These are phyloP conservation scores for Chaetodon trifascialis DNA, from an alignment of 2,113 vertebrate genomes.

Conservation along the genomic window DNA sequence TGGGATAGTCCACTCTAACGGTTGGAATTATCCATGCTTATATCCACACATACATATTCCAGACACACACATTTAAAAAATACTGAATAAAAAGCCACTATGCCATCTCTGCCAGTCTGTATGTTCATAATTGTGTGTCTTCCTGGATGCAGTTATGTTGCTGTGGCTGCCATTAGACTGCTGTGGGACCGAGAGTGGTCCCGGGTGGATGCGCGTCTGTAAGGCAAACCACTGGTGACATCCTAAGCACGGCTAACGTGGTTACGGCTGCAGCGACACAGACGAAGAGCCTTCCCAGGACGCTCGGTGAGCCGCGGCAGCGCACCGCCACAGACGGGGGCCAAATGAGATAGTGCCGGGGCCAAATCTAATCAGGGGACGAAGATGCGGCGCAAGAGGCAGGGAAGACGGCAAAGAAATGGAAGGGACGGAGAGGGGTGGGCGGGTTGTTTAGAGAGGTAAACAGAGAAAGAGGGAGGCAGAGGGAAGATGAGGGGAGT, in stretches of 20 bases:
- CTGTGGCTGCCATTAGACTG: conserved; percentile 58
- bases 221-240: conserved; percentile 71
- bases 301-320: conserved; percentile 44
- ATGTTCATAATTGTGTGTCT: conserved; percentile 5
- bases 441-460: conserved; percentile 34
- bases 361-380: conserved; percentile 77
- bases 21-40: not conserved
- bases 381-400: conserved; percentile 61
- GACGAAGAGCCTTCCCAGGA: conserved; percentile 66
- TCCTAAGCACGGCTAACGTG: conserved; percentile 74
- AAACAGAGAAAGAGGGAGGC: conserved; percentile 44
- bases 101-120: not conserved
- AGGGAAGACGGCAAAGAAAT: conserved; percentile 37
- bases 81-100: not conserved
- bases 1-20: not conserved
- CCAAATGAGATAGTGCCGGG: conserved; percentile 76
- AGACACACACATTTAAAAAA: conserved; percentile 16
- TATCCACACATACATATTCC: conserved; percentile 12
- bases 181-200: conserved; percentile 52
- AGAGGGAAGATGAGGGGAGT: conserved; percentile 29
- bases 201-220: conserved; percentile 60
- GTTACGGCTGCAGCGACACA: conserved; percentile 69
- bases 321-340: conserved; percentile 44
- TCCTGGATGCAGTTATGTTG: conserved; percentile 38
- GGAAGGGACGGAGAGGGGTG: not conserved